Base-by-base conservation (phyloP, 2,888 invertebrate genomes). In the Drosophila siamana region DNA sequence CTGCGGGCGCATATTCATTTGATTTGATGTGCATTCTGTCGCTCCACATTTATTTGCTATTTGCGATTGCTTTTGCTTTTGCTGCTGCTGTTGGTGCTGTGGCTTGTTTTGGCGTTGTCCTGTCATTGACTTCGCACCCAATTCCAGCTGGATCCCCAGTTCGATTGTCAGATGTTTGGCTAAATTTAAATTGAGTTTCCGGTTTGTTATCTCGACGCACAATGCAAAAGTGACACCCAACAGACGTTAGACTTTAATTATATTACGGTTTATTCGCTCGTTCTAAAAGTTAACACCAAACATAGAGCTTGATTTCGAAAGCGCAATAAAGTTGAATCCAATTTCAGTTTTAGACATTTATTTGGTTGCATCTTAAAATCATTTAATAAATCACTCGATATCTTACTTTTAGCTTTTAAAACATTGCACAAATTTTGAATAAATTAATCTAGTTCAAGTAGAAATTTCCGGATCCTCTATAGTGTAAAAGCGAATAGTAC, bases 1-100 rank as follows among this genome's bases (percentile, higher is more conserved):
- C 80, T 73, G 69, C 55, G 62, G 73, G 62, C 59, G 68, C 72
- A 82, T 40, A 80, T 82, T 70, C 69, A 86, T 86, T 83, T 73
- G 86, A 86, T 86, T 82, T 63, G 59, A 68, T 65, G 65, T 46
- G 46, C 63, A 64, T 55, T 59, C 57, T 70, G 48, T 57, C 65
- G 64, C 67, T 69, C 46, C 54, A 55, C 69, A 78, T 86, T 74
- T 80, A 78, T 86, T 86, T 84, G 71, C 24, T 59, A n/a, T 69
- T 54, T 59, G 59, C 50, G 22, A 55, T 55, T 60, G 59, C 28
- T 54, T 40, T 59, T 36, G 24, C 24, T 6, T 4, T 65, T 65
- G 22, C 26, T 15, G 9, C 59, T 30, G 46, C 61, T 78, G 73
- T 64, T 47, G 44, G 74, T 33, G 50, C 54, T 69, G 83, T 62